A percentile compares a stretch with the other conserved stretches of the same genome.
Conservation (phyloP, 2,113 vertebrate species). For the Kryptolebias marmoratus region DNA sequence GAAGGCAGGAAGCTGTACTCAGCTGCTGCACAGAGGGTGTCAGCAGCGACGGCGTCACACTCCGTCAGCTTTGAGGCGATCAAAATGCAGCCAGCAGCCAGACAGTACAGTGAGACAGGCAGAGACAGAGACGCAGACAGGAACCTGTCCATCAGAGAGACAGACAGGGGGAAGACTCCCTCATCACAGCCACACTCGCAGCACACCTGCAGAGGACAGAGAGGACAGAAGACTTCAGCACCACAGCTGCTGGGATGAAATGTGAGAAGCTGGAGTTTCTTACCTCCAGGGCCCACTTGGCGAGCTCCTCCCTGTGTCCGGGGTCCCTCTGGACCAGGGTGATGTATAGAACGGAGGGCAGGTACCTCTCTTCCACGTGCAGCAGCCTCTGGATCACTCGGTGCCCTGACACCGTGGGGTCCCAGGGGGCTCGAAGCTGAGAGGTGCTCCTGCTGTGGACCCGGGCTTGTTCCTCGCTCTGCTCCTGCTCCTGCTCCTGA, state of each 20-base stretch:
- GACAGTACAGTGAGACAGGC: slow-evolving; percentile 70
- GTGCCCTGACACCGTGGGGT: slow-evolving; percentile 78
- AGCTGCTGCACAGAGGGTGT: slow-evolving; percentile 77
- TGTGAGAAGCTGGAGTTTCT: neutral
- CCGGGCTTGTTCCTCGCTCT: neutral
- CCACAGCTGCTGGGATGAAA: neutral
- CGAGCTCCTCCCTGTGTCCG: slow-evolving; percentile 76
- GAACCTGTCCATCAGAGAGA: slow-evolving; percentile 82
- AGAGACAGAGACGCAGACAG: slow-evolving; percentile 73
- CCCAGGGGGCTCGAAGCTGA: slow-evolving; percentile 76
- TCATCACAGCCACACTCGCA: slow-evolving; percentile 80
- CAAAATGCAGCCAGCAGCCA: slow-evolving; percentile 80
- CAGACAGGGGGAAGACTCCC: slow-evolving; percentile 79
- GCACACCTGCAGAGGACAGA: slow-evolving; percentile 73
- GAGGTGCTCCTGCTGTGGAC: neutral
- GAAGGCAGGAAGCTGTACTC: slow-evolving; percentile 74
- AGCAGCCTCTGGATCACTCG: slow-evolving; percentile 81
- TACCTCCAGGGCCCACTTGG: slow-evolving; percentile 84
- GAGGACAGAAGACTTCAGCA: neutral
- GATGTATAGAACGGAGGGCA: slow-evolving; percentile 78
- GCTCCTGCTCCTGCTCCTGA: slow-evolving; percentile 28
- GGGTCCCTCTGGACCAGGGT: slow-evolving; percentile 80
- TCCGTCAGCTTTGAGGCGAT: slow-evolving; percentile 83
- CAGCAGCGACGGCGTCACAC: slow-evolving; percentile 70
- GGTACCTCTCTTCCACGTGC: slow-evolving; percentile 77